Evolutionary conservation across 2,888 invertebrate genomes (phyloP).

Genomic region (Andrena marginata): DNA sequence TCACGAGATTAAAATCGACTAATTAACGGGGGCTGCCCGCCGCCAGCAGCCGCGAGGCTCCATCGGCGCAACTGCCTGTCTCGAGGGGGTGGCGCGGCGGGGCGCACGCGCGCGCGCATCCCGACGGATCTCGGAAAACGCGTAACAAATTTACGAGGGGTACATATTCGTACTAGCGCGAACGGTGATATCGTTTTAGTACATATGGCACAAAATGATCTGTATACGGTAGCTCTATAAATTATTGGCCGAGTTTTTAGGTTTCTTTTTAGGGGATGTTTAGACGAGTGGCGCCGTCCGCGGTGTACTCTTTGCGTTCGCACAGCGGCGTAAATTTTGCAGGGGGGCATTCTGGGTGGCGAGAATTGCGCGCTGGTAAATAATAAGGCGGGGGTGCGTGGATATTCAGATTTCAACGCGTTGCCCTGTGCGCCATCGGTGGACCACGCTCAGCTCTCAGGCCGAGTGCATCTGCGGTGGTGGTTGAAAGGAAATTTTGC

Average conservation of each 20-base stretch:
- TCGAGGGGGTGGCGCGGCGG: neutral
- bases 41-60: slow-evolving; percentile 6
- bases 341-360: neutral
- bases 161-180: slow-evolving; percentile 54
- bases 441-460: too few relatives aligned
- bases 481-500: too few relatives aligned
- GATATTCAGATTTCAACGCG: too few relatives aligned
- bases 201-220: slow-evolving; percentile 63
- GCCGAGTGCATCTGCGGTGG: too few relatives aligned
- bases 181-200: slow-evolving; percentile 64
- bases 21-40: slow-evolving; percentile 26
- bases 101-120: too few relatives aligned
- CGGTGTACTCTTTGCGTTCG: slow-evolving; percentile 36
- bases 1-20: neutral
- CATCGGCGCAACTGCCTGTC: slow-evolving; percentile 2
- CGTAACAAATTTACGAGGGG: slow-evolving; percentile 26
- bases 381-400: too few relatives aligned
- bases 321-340: slow-evolving; percentile 51
- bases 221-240: slow-evolving; percentile 61
- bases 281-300: slow-evolving; percentile 9
- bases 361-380: too few relatives aligned
- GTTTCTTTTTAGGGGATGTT: slow-evolving; percentile 27
- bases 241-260: slow-evolving; percentile 39
- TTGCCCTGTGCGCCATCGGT: too few relatives aligned
- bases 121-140: slow-evolving; percentile 49